These are phyloP conservation scores for Zaprionus inermis DNA, from an alignment of 1,140 invertebrate genomes.

Conservation along the genomic window DNA sequence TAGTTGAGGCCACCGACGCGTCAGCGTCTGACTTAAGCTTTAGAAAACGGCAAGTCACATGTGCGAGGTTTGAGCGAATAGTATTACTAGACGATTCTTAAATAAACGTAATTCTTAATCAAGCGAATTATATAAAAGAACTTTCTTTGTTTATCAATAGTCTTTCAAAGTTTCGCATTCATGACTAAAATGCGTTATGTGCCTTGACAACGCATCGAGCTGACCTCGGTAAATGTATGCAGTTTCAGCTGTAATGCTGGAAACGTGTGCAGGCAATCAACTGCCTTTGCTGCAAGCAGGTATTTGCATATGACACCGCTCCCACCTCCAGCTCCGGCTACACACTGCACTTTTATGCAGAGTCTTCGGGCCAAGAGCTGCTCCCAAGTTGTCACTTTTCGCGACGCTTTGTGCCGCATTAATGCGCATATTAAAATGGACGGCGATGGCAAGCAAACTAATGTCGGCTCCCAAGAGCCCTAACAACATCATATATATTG, in stretches of 20 bases:
- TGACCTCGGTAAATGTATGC: constrained; percentile 5
- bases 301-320: constrained; percentile 63
- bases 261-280: constrained; percentile 66
- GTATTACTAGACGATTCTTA: neutral
- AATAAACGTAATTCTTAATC: too few species aligned
- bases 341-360: constrained; percentile 16
- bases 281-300: constrained; percentile 48
- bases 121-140: too few species aligned
- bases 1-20: constrained; percentile 33
- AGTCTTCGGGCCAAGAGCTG: constrained; percentile 6
- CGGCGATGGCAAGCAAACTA: constrained; percentile 54
- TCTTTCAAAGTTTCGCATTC: too few species aligned
- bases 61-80: constrained; percentile 32
- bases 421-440: constrained; percentile 77
- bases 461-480: constrained; percentile 39
- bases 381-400: constrained; percentile 64
- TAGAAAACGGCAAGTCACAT: constrained; percentile 31
- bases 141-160: too few species aligned
- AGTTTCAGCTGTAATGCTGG: constrained; percentile 42
- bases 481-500: constrained; percentile 45
- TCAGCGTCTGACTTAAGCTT: constrained; percentile 50
- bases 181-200: neutral
- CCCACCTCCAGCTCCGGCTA: neutral
- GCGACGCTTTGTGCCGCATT: constrained; percentile 74
- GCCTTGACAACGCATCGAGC: neutral